These are phyloP conservation scores for Psittacara wagleri DNA, from an alignment of 2,113 vertebrate species.

Conservation along the genomic window DNA sequence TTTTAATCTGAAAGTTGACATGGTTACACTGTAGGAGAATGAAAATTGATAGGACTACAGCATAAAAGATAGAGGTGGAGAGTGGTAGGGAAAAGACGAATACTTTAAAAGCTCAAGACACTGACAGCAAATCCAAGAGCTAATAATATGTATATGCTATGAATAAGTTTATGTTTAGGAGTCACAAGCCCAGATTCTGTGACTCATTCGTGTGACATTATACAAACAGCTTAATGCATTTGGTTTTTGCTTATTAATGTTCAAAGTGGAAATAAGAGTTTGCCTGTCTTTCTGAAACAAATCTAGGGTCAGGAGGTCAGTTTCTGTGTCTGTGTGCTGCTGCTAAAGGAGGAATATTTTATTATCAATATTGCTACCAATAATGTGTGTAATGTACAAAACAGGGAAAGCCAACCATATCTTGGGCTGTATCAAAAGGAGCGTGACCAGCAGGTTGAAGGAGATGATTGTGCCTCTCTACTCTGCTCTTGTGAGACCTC, in stretches of 20 bases:
- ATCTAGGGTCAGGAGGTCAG: background rate
- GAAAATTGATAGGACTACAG: constrained; percentile 29
- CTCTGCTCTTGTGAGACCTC: too few relatives aligned
- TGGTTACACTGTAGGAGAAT: background rate
- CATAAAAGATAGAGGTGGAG: background rate
- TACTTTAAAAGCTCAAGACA: constrained; percentile 9
- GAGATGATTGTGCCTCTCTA: too few relatives aligned
- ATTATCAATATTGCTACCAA: background rate
- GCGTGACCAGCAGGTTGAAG: too few relatives aligned
- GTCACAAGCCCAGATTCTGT: background rate
- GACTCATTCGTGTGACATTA: background rate
- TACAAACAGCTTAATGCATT: background rate
- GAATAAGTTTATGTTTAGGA: background rate
- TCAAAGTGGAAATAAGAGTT: constrained; percentile 19
- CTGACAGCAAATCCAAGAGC: constrained; percentile 38
- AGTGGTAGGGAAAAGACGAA: background rate
- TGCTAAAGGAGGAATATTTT: background rate
- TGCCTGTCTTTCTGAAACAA: background rate
- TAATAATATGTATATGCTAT: constrained; percentile 17
- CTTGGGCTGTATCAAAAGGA: too few relatives aligned
- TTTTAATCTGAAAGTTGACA: constrained; percentile 31
- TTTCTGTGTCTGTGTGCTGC: background rate
- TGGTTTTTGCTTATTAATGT: rapidly evolving
- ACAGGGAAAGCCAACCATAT: background rate
- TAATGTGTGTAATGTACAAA: background rate